Conservation (phyloP, 2,113 vertebrate genomes). For the Gymnobelideus leadbeateri region DNA sequence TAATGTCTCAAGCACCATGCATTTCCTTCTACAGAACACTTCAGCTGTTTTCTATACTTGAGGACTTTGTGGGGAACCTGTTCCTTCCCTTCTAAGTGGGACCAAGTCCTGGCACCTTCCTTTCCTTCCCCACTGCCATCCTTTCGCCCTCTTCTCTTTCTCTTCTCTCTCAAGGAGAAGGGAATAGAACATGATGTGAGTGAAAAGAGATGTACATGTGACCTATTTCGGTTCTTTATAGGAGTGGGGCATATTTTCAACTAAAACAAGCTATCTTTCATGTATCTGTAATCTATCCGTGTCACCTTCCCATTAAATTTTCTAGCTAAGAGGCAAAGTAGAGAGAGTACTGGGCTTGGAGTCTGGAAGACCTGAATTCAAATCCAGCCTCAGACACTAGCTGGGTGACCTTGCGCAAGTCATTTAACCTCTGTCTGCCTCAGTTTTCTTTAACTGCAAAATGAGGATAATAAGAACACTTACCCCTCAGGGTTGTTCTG, state of each 20-base stretch:
- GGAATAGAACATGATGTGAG: background rate
- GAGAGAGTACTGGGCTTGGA: background rate
- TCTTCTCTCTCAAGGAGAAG: background rate
- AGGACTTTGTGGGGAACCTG: background rate
- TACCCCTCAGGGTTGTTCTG: background rate
- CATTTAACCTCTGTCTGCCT: too few species aligned
- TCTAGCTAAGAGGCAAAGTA: background rate
- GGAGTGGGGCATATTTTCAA: background rate
- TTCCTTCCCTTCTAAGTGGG: background rate
- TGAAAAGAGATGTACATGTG: background rate
- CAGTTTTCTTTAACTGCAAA: too few species aligned
- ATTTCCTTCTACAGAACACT: background rate
- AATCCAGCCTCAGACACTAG: background rate
- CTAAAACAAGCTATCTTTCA: background rate
- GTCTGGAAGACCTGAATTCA: background rate
- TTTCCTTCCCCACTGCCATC: background rate
- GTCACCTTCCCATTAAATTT: background rate
- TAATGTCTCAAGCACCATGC: background rate
- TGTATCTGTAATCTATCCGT: background rate
- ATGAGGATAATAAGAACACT: too few species aligned
- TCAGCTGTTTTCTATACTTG: background rate
- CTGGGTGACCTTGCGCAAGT: background rate
- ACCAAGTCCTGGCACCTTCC: background rate
- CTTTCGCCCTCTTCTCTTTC: background rate
- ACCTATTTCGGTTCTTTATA: background rate